These are phyloP conservation scores for Peromyscus nudipes DNA, from an alignment of 2,797 vertebrate genomes.

Conservation along the genomic window DNA sequence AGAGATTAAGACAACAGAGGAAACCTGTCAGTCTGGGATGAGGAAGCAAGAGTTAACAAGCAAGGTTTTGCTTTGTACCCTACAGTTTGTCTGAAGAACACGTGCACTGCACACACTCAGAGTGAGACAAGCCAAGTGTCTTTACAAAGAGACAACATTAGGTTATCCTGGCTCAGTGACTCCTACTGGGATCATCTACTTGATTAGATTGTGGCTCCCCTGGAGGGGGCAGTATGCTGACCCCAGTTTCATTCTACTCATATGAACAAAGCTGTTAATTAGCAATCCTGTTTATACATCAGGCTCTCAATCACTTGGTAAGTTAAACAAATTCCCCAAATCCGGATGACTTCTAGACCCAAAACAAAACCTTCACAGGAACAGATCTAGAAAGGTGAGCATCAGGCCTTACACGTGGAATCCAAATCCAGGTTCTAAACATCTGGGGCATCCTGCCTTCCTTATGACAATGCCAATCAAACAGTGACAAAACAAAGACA, in stretches of 20 bases:
- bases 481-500: conserved; percentile 46
- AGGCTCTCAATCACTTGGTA: conserved; percentile 28
- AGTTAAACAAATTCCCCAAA: conserved; percentile 23
- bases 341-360: conserved; percentile 3
- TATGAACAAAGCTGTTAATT: neutral
- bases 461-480: neutral
- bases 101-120: neutral
- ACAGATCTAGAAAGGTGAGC: neutral
- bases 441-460: neutral
- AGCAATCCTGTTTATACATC: neutral
- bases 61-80: neutral
- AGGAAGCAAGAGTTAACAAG: neutral
- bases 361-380: neutral
- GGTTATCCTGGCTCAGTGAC: neutral
- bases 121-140: neutral
- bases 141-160: neutral
- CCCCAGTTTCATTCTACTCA: neutral
- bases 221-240: neutral
- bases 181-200: neutral
- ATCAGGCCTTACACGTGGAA: neutral
- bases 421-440: neutral
- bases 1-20: neutral
- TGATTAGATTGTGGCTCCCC: neutral
- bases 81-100: neutral
- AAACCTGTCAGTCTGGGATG: neutral